Evolutionary conservation across 2,888 invertebrate genomes (phyloP), one percentile per base, ranked within the genome.

Genomic region (Xylocampa areola): DNA sequence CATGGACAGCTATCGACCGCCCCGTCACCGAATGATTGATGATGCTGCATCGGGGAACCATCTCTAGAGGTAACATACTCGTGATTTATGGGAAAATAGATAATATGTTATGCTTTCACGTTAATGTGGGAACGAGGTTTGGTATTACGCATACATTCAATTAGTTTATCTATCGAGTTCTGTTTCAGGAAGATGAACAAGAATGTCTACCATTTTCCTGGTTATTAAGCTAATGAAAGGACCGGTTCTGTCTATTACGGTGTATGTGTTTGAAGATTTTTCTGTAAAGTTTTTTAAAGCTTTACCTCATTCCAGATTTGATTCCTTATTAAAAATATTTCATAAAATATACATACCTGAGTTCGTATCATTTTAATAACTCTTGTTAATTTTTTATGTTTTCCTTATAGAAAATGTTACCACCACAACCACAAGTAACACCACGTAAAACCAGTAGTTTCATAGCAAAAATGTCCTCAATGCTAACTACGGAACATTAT

Each of bases 81-180:
- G 54, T 71, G 62, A 71, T 71, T 74, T 74, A 71, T 74, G 61
- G n/a, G 47, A 53, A 71, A 61, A 74, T 74, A 50, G 45, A 71
- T 71, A 74, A 74, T 58, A 67, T 61, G 53, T 41, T 70, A 53
- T 32, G 19, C 49, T 61, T 27, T 36, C 32, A 19, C 19, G 48
- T 21, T 45, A 27, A 65, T 47, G 57, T 69, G 65, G 33, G 65
- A 57, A 65, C 50, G 44, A 10, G 45, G 65, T 49, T 55, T 57
- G 39, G 29, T 44, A 41, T 32, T 37, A 37, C 29, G 2, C 10
- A 25, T 21, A 33, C 25, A 32, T 49, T 60, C 43, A 43, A 49
- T 49, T 66, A 41, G 5, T 6, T 21, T 40, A 14, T 14, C 14
- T 2, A 16, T 14, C 4, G 33, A 6, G 4, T 21, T 21, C n/a